Base-by-base conservation (phyloP, 2,113 vertebrate species). In the Rutilus rutilus region DNA sequence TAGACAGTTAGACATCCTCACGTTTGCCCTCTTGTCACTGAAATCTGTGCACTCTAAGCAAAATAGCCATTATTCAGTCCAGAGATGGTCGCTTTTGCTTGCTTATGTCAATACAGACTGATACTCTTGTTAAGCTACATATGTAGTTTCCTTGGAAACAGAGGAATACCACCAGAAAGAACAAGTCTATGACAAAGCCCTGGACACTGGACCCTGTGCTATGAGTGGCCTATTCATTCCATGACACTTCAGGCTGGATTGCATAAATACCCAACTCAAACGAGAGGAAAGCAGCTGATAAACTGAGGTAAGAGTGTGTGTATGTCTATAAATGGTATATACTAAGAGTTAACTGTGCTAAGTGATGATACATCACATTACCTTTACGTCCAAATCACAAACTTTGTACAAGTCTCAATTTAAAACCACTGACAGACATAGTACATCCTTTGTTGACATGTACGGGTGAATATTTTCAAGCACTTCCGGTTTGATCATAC, bases 141-240 rank as follows among this genome's bases (percentile, higher is more conserved):
- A 83, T 83, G 84, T 69, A 14, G 79, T 88, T 82, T 33, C 78
- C 78, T 59, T 74, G 54, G 87, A 57, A 88, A 85, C 85, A 85
- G 78, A 81, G 62, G 52, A 6, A 3, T 25, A 79, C 33, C 30
- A 47, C 19, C 25, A 69, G 27, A 6, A 54, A 9, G n/a, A 64
- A 33, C 64, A 85, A 36, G 42, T 52, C 15, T 64, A 59, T 81
- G 59, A 65, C 15, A 65, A 65, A 81, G 78, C 59, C n/a, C 59
- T 27, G 59, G 11, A 81, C 17, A 36, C 42, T 54, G 62, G 62
- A 82, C 62, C 59, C n/a, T 64, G 77, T 81, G 59, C 59, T 64
- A 25, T 60, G 15, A 81, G 78, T 47, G 78, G 9, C n/a, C 57
- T 79, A 45, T 62, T 79, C 33, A 79, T 79, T 45, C 57, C 12